Percentiles rank a stretch among this genome's conserved stretches.
Conservation (phyloP, 92 coral and sea anemone species). For the Umimayanthus kanabou region DNA sequence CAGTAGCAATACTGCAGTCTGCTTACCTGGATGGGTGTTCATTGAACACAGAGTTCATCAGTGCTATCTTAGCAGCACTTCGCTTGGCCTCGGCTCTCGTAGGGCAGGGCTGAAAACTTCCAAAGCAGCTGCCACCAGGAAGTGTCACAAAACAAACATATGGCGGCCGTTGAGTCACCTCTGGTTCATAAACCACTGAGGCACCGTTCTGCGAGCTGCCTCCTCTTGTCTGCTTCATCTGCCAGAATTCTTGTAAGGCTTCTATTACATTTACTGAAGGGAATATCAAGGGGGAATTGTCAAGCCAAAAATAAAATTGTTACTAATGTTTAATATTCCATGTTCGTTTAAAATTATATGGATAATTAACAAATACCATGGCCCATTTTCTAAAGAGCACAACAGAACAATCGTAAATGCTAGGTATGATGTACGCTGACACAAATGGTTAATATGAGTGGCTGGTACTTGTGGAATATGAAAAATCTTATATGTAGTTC, state of each 20-base stretch:
- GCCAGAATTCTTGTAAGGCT: slow-evolving; percentile 92
- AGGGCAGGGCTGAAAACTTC: slow-evolving; percentile 86
- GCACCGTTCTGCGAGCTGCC: slow-evolving; percentile 37
- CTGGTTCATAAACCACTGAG: slow-evolving; percentile 75
- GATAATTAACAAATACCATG: no score
- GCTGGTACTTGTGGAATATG: no score
- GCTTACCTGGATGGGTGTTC: slow-evolving; percentile 91
- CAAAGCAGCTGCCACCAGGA: slow-evolving; percentile 96
- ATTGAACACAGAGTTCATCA: slow-evolving; percentile 93
- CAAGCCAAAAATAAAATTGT: no score
- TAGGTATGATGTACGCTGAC: no score
- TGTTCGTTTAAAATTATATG: no score
- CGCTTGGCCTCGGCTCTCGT: slow-evolving; percentile 90
- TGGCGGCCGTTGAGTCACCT: slow-evolving; percentile 78
- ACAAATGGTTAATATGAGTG: no score
- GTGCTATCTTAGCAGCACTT: slow-evolving; percentile 93
- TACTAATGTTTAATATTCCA: no score
- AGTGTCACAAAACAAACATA: slow-evolving; percentile 86
- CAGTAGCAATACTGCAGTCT: no score
- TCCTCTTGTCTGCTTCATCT: slow-evolving; percentile 75
- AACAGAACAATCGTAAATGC: no score
- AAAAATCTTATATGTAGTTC: no score
- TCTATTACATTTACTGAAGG: slow-evolving; percentile 76
- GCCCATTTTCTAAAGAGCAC: no score
- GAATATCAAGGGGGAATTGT: no score